Evolutionary conservation across 2,797 vertebrate genomes (phyloP), one percentile per base, ranked within the genome.

Genomic region (Paedocypris micromegethes): DNA sequence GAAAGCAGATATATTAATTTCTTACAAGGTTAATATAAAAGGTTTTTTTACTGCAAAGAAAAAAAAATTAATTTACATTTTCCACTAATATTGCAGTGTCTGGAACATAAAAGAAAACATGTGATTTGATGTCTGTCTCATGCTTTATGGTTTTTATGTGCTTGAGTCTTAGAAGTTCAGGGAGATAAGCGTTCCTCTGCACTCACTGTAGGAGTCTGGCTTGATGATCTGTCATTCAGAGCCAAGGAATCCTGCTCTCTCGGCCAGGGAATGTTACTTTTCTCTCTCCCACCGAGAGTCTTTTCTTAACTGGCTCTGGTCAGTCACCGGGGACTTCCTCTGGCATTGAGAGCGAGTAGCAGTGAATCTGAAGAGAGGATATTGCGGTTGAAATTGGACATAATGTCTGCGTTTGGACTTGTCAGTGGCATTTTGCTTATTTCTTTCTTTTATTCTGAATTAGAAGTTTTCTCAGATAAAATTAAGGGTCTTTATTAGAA

Each of bases 241-340:
- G 69, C 4, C 39, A 72, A 75, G 64, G 42, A 72, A 78, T 69
- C 53, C 59, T 59, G 2, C 60, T 64, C 64, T 41, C 6, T 74
- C 68, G 75, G 72, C 38, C 6, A 75, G 47, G 57, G 57, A 73
- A 51, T 72, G 68, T 71, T 45, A 70, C 72, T 65, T 64, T 56
- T 52, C 58, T 48, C 37, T 5, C 60, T 66, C 58, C 53, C 50
- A 37, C 57, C 1, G 2, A 54, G n/a, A 47, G 6, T 6, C 72
- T 76, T 59, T 53, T 46, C 48, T 52, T 50, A 70, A 70, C 59
- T 71, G 71, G 41, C 64, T 60, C 2, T 62, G 68, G 56, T 40
- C 66, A 68, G 58, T 60, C 69, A 66, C 64, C 70, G 66, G 38
- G 79, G 73, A 65, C 58, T 74, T 70, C 52, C 68, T 75, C 72